Conservation (phyloP, 2,797 vertebrate genomes). For the Pterois miles region DNA sequence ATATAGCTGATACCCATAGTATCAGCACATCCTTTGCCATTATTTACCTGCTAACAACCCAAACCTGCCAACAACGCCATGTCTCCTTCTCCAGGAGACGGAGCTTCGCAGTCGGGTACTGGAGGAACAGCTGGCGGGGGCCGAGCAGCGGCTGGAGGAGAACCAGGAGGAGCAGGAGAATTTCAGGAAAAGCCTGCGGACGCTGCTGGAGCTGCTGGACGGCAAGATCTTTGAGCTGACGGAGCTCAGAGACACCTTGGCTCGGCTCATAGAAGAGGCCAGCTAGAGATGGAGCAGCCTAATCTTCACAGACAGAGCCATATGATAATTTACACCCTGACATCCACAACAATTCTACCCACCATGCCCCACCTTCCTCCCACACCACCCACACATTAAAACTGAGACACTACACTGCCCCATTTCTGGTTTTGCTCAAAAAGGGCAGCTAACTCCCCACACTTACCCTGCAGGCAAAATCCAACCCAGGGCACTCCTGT, state of each 20-base stretch:
- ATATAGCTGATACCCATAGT: neutral
- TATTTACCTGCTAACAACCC: neutral
- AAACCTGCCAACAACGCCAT: neutral
- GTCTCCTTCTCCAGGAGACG: constrained; percentile 86
- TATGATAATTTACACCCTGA: constrained; percentile 60
- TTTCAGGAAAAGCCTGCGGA: constrained; percentile 98
- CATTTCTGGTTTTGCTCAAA: constrained; percentile 50
- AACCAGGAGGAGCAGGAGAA: constrained; percentile 97
- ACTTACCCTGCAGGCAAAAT: constrained; percentile 50
- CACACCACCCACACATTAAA: constrained; percentile 6
- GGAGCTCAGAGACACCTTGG: constrained; percentile 96
- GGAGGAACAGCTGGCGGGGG: constrained; percentile 92
- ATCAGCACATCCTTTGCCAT: neutral
- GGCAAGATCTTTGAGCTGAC: constrained; percentile 99
- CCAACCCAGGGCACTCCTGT: constrained; percentile 54
- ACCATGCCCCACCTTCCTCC: constrained; percentile 1
- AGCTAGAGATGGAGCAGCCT: constrained; percentile 86
- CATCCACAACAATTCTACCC: constrained; percentile 8
- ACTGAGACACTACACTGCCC: constrained; percentile 70
- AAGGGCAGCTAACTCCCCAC: constrained; percentile 66
- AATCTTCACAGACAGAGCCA: constrained; percentile 70
- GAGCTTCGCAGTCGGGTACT: constrained; percentile 95
- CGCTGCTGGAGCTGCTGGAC: constrained; percentile 97
- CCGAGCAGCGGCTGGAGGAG: constrained; percentile 96
- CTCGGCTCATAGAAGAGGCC: constrained; percentile 96